Conservation (phyloP, 2,113 vertebrate genomes). For the Mastomys coucha region DNA sequence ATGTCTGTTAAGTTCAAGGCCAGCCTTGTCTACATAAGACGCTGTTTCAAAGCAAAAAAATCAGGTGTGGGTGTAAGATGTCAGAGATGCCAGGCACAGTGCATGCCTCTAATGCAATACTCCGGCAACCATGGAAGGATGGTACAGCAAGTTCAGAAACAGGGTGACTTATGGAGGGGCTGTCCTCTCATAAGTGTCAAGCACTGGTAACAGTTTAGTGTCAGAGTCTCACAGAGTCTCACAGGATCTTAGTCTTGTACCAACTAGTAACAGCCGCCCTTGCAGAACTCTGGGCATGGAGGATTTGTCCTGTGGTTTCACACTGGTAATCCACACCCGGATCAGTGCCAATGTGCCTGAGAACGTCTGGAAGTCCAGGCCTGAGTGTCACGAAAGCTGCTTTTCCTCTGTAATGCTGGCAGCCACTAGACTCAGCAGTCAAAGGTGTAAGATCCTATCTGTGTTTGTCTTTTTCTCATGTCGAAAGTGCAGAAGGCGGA, state of each 20-base stretch:
- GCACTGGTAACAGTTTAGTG: not conserved
- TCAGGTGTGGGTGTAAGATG: not conserved
- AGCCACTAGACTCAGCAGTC: slow-evolving; percentile 9
- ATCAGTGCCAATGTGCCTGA: not conserved
- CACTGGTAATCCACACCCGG: not conserved
- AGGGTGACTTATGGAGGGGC: not conserved
- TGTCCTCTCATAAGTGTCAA: slow-evolving; percentile 34
- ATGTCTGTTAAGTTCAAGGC: not conserved
- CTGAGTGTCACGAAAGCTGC: not conserved
- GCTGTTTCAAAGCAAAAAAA: not conserved
- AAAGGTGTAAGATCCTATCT: slow-evolving; percentile 11
- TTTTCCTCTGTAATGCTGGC: not conserved
- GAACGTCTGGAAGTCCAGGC: not conserved
- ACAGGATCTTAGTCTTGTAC: not conserved
- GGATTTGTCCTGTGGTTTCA: not conserved
- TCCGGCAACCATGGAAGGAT: not conserved
- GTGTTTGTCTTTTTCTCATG: not conserved
- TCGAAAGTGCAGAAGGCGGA: slow-evolving; percentile 45
- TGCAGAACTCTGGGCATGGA: not conserved
- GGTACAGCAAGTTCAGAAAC: not conserved
- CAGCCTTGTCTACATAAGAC: not conserved
- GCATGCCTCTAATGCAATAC: not conserved
- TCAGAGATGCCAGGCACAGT: not conserved
- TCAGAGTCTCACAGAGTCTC: not conserved
- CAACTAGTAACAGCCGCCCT: not conserved